Evolutionary conservation across 2,113 vertebrate genomes (phyloP).

Genomic region (Anhinga rufa): DNA sequence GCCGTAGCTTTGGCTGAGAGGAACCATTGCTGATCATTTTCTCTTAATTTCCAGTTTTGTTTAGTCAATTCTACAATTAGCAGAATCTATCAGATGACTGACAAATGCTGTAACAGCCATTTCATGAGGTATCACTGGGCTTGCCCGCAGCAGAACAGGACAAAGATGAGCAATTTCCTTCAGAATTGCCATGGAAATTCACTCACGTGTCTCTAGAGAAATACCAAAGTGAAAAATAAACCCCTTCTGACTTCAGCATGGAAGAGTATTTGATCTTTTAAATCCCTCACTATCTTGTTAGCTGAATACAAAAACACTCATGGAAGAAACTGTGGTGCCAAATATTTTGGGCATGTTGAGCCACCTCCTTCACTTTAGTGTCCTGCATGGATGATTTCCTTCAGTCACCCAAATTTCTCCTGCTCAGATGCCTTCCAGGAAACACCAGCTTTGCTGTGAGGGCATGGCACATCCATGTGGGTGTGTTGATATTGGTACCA

Average conservation of each 20-base stretch:
- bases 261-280: not conserved
- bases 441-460: not conserved
- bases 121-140: not conserved
- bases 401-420: not conserved
- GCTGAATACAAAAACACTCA: not conserved
- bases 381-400: not conserved
- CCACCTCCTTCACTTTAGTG: not conserved
- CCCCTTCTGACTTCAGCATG: not conserved
- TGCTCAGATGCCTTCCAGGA: not conserved
- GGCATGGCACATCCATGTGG: not conserved
- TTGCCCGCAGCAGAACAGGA: not conserved
- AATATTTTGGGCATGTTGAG: not conserved
- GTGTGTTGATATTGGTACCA: accelerated
- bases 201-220: not conserved
- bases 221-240: not conserved
- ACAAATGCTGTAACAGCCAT: not conserved
- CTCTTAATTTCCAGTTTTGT: not conserved
- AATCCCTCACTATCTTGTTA: not conserved
- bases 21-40: not conserved
- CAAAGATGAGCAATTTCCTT: not conserved
- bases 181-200: not conserved
- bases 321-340: not conserved
- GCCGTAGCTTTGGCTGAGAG: not conserved
- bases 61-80: not conserved
- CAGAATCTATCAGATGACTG: not conserved